Base-by-base conservation (phyloP, 2,113 vertebrate genomes). In the Tiliqua scincoides region DNA sequence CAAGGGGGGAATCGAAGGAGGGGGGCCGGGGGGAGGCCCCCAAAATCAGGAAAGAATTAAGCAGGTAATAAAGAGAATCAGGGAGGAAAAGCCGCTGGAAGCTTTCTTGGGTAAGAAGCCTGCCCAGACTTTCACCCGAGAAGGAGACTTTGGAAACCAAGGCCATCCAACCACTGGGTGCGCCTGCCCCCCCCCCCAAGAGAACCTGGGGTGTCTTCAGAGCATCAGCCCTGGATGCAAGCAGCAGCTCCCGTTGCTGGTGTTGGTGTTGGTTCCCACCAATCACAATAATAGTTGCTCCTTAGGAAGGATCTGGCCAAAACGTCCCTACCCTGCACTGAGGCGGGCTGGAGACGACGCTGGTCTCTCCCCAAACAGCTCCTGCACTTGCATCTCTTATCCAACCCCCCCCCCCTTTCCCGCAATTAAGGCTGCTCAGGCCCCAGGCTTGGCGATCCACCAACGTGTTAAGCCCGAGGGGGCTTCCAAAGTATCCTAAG, bases 31-130 rank as follows among this genome's bases (percentile, higher is more conserved):
- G 35, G 43, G 21, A 68, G 63, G 59, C 27, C 52, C 20, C 35
- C 10, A 78, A 86, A 91, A 89, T 2, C 14, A 94, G 75, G 87
- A 87, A 85, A 89, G 82, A 91, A 93, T 91, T 91, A 95, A 93
- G 82, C 71, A 88, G 91, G 89, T 87, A 91, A 92, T 93, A 92
- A 90, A 90, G 89, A 73, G 89, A 89, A 32, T 7, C 79, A 63
- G 68, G 65, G 68, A 84, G 43, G 63, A 71, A 85, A 90, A 92
- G 86, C 88, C 61, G 4, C 75, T 89, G 91, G 88, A 92, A 93
- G 78, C 74, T 94, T 91, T 92, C 86, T 90, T 90, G 90, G 89
- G 92, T 76, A 75, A 86, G 87, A 87, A 89, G 90, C 80, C 65
- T n/a, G 79, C 75, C 48, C 15, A 70, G 87, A 61, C 35, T 37